Conservation (phyloP, 1,140 invertebrate genomes). For the Spodoptera litura region DNA sequence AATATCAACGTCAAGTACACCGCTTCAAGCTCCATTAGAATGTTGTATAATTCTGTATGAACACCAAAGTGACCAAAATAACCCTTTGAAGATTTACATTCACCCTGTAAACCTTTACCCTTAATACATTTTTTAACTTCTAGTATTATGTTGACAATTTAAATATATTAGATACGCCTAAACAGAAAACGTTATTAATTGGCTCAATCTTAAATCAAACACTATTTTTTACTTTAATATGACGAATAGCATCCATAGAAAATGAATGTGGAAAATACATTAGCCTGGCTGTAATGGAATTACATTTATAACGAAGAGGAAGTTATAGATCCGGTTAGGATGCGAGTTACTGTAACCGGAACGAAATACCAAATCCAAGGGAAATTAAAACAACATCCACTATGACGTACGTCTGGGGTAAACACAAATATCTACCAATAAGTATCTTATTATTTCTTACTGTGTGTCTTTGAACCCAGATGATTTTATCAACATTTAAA, state of each 20-base stretch:
- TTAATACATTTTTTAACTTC: neutral
- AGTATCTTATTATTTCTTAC: neutral
- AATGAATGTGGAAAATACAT: neutral
- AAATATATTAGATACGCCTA: too few relatives aligned
- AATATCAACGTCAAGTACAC: constrained; percentile 33
- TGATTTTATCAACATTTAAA: neutral
- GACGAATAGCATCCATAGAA: too few relatives aligned
- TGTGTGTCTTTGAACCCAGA: neutral
- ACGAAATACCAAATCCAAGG: constrained; percentile 16
- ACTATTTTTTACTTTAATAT: too few relatives aligned
- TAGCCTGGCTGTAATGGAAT: neutral
- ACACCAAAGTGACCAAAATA: constrained; percentile 18
- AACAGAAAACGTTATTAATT: too few relatives aligned
- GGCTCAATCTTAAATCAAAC: too few relatives aligned
- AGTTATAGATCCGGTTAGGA: constrained; percentile 31
- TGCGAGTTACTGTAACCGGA: constrained; percentile 10
- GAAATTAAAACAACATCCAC: constrained; percentile 12
- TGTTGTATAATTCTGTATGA: constrained; percentile 18
- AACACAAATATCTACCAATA: neutral
- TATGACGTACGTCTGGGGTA: neutral
- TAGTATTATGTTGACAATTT: too few relatives aligned
- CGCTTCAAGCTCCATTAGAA: constrained; percentile 4
- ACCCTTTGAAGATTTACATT: neutral
- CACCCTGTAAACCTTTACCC: neutral
- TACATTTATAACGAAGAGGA: constrained; percentile 9